A percentile compares a stretch with the other conserved stretches of the same genome.
Conservation (phyloP, 2,888 invertebrate species). For the Odontocolon sp. region DNA sequence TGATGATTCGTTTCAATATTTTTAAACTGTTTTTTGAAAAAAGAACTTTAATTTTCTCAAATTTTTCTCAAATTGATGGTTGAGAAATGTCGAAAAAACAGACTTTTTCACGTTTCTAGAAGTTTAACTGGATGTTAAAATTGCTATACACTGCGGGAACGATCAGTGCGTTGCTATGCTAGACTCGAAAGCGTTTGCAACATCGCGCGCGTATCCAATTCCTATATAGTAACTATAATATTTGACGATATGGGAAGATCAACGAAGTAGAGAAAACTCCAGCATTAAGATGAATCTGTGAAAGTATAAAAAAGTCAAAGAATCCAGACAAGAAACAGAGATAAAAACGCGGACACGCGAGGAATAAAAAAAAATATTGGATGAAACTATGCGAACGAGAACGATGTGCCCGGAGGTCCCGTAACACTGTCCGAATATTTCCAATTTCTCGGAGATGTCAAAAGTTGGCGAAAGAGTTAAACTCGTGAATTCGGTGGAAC, state of each 20-base stretch:
- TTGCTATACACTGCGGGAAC: too few species aligned
- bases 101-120: too few species aligned
- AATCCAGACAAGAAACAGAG: not conserved
- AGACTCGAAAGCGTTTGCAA: too few species aligned
- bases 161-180: too few species aligned
- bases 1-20: too few species aligned
- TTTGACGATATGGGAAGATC: not conserved
- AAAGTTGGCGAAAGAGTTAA: conserved; percentile 40
- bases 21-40: too few species aligned
- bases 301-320: conserved; percentile 5
- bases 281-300: not conserved
- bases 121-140: too few species aligned
- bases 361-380: conserved; percentile 1
- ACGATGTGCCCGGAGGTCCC: not conserved
- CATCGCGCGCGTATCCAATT: too few species aligned
- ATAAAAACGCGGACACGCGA: not conserved
- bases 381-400: conserved; percentile 14
- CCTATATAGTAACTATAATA: too few species aligned
- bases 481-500: conserved; percentile 44
- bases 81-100: too few species aligned
- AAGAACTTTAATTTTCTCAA: too few species aligned
- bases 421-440: conserved; percentile 44
- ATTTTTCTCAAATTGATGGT: too few species aligned
- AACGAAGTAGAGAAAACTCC: not conserved
- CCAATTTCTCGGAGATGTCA: conserved; percentile 51